Evolutionary conservation across 2,888 invertebrate genomes (phyloP), one percentile per base, ranked within the genome.

Genomic region (Arge pagana): DNA sequence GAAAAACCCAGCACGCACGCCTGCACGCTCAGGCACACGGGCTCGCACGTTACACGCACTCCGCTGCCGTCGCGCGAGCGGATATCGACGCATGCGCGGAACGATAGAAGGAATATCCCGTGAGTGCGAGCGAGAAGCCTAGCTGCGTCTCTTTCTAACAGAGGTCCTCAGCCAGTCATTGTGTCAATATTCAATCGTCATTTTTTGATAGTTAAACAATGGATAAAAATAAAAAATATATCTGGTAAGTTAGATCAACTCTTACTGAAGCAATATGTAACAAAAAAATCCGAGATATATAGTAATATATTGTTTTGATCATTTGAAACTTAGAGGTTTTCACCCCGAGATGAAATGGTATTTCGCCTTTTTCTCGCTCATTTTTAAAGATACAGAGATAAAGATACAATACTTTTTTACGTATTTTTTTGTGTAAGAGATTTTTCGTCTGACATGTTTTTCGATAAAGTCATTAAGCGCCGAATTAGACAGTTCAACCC

Each of bases 391-490:
- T n/a, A n/a, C n/a, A n/a, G n/a, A n/a, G n/a, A n/a, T n/a, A n/a
- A n/a, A n/a, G n/a, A n/a, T 33, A n/a, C 6, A 33, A 33, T n/a
- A 33, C 33, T 33, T 33, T 33, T 33, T 11, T 33, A 33, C 33
- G 33, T 33, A 33, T 33, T 33, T 33, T n/a, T 33, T 33, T 11
- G 33, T 33, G n/a, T n/a, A n/a, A n/a, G n/a, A n/a, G n/a, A n/a
- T n/a, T n/a, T n/a, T n/a, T n/a, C n/a, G n/a, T n/a, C n/a, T n/a
- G n/a, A n/a, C n/a, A n/a, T n/a, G n/a, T n/a, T n/a, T n/a, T n/a
- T n/a, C n/a, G n/a, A n/a, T n/a, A n/a, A n/a, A n/a, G n/a, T n/a
- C n/a, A n/a, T n/a, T n/a, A n/a, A n/a, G n/a, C n/a, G n/a, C n/a
- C n/a, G n/a, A n/a, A n/a, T n/a, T n/a, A n/a, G n/a, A n/a, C n/a